Conservation (phyloP, 1,140 invertebrate genomes). For the Bursaphelenchus mucronatus region DNA sequence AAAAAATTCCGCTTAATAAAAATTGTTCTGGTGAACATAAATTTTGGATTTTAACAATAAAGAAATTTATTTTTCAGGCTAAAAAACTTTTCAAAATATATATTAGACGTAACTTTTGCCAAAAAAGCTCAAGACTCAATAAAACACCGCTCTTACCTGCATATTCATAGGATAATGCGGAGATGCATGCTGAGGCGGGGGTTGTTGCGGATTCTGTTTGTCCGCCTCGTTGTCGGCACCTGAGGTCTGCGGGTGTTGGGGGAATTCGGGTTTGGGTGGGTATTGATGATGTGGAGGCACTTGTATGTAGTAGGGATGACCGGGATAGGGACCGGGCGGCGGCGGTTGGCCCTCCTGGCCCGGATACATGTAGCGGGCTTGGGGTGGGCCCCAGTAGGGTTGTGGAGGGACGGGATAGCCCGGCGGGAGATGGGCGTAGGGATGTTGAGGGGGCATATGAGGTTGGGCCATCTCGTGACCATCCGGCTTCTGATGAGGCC, state of each 20-base stretch:
- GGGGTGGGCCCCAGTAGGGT: background rate
- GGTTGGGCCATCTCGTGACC: no score
- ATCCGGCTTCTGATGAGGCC: no score
- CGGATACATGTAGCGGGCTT: background rate
- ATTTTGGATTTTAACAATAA: no score
- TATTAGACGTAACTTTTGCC: background rate
- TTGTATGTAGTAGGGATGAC: conserved; percentile 21
- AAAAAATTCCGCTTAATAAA: no score
- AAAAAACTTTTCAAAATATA: no score
- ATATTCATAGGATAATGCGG: conserved; percentile 2
- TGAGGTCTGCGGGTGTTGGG: background rate
- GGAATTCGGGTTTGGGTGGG: conserved; percentile 2
- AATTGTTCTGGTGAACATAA: no score
- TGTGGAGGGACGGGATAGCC: background rate
- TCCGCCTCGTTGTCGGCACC: conserved; percentile 11
- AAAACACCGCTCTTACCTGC: background rate
- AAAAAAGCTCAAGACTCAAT: background rate
- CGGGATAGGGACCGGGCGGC: conserved; percentile 10
- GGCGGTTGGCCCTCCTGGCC: conserved; percentile 9
- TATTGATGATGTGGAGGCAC: conserved; percentile 14
- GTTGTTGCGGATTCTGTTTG: background rate
- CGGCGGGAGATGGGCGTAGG: no score
- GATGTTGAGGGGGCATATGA: no score
- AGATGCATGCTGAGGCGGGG: background rate
- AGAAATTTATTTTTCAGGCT: no score